phyloP scores from a whole-genome alignment of 1,140 invertebrate species.

The Temnothorax nylanderi region DNA sequence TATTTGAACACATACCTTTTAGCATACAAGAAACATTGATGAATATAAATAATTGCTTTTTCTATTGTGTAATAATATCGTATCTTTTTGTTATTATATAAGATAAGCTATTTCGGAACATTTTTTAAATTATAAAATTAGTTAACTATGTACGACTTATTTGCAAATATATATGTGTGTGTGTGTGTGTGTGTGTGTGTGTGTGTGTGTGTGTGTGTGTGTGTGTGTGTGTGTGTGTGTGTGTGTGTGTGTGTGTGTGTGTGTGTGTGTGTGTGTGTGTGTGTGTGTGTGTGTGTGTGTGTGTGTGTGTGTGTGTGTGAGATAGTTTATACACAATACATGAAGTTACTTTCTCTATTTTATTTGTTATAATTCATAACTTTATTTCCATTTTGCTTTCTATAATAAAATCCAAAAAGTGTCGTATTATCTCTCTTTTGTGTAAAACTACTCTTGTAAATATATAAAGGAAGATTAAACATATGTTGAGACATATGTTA shows the following conservation, averaged over 20 bases:
- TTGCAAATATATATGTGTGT: too few relatives aligned
- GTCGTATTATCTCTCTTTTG: background rate
- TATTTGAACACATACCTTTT: background rate
- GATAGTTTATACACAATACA: slow-evolving; percentile 46
- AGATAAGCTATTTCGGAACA: background rate
- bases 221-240: too few relatives aligned
- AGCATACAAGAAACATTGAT: background rate
- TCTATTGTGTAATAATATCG: background rate
- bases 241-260: too few relatives aligned
- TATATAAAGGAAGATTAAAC: slow-evolving; percentile 7
- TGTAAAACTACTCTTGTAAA: slow-evolving; percentile 19
- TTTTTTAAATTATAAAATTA: slow-evolving; percentile 20
- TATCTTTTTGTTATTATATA: background rate
- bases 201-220: too few relatives aligned
- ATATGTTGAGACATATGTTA: background rate
- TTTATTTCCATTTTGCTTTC: slow-evolving; percentile 38
- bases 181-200: too few relatives aligned
- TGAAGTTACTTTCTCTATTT: slow-evolving; percentile 32
- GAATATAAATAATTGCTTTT: background rate
- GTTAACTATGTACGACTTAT: slow-evolving; percentile 9
- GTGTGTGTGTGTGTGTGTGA: too few relatives aligned
- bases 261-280: too few relatives aligned
- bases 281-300: too few relatives aligned
- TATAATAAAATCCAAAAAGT: slow-evolving; percentile 19
- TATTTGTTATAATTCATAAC: slow-evolving; percentile 26